phyloP scores from a whole-genome alignment of 2,113 vertebrate genomes.

The Ardeotis arabs region DNA sequence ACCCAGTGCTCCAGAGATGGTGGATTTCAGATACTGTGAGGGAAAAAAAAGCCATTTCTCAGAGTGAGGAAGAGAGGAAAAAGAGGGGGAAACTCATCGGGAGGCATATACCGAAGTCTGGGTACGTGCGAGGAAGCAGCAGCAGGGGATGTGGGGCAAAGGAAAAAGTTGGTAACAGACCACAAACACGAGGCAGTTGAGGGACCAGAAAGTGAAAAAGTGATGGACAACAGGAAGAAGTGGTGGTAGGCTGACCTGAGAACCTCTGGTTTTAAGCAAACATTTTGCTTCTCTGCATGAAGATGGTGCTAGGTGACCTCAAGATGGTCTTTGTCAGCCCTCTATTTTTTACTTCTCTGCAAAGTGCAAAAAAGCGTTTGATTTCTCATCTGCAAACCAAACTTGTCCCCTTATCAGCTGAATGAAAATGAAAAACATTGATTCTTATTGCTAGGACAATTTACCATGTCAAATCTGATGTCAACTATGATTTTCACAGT shows the following conservation, averaged over 20 bases:
- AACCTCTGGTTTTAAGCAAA: not conserved
- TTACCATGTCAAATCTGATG: not conserved
- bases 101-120: not conserved
- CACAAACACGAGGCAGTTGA: not conserved
- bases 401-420: not conserved
- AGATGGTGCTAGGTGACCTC: not conserved
- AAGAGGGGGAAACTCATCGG: not conserved
- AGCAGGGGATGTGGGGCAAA: not conserved
- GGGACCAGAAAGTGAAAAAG: not conserved
- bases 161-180: not conserved
- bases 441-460: not conserved
- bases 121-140: not conserved
- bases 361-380: not conserved
- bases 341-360: not conserved
- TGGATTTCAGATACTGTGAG: not conserved
- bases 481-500: not conserved
- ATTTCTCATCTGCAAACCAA: not conserved
- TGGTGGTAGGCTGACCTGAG: not conserved
- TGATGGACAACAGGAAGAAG: not conserved
- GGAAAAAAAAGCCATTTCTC: not conserved
- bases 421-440: not conserved
- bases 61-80: not conserved
- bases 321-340: not conserved
- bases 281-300: not conserved
- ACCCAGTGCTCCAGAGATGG: not conserved